Evolutionary conservation across 2,113 vertebrate genomes (phyloP).

Genomic region (Gallinago jamesoni): DNA sequence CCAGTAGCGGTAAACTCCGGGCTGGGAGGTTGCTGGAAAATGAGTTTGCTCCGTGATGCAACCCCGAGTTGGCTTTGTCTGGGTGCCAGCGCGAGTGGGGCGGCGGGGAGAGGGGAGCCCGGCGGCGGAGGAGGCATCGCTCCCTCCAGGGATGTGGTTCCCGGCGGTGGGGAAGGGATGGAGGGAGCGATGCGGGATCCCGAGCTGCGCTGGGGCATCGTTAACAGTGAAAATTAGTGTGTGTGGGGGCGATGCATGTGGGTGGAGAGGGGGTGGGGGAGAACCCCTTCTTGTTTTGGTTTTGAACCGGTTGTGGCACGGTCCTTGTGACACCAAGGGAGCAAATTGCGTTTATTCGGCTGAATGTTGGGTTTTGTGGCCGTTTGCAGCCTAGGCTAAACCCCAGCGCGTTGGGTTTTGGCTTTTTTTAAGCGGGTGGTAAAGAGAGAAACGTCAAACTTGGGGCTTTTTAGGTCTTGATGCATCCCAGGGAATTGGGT

Average conservation of each 20-base stretch:
- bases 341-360: background rate
- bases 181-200: background rate
- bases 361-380: conserved; percentile 20
- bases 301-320: background rate
- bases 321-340: background rate
- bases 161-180: background rate
- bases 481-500: conserved; percentile 33
- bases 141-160: conserved; percentile 33
- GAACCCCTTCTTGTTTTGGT: background rate
- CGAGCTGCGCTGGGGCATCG: background rate
- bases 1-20: conserved; percentile 70
- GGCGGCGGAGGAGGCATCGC: accelerated
- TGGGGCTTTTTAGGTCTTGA: conserved; percentile 24
- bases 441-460: conserved; percentile 33
- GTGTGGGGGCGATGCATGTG: background rate
- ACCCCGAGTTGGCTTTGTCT: conserved; percentile 76
- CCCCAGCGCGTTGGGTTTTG: background rate
- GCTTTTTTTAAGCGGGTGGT: conserved; percentile 28
- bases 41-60: conserved; percentile 72
- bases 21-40: conserved; percentile 65
- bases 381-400: conserved; percentile 18
- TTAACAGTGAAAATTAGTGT: background rate
- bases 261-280: background rate
- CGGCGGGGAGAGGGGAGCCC: background rate
- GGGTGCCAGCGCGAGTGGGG: conserved; percentile 57